Evolutionary conservation across 2,888 invertebrate species (phyloP), one percentile per base, ranked within the genome.

Genomic region (Nasonia oneida): DNA sequence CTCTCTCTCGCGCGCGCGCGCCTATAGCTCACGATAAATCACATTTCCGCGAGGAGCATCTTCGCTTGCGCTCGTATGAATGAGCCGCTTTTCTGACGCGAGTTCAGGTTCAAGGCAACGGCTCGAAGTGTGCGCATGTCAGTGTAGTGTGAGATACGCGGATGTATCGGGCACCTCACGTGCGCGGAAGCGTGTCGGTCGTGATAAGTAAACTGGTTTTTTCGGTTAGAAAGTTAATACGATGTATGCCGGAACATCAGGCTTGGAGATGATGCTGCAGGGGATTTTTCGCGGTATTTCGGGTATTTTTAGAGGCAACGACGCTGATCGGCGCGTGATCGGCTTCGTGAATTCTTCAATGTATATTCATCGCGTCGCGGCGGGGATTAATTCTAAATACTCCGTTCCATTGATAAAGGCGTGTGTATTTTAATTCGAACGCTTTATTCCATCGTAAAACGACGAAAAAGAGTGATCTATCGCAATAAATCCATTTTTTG

Each of bases 101-200:
- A 74, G 64, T 74, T 74, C 74, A 83, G 61, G 77, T 83, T 83
- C 83, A 83, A 83, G 83, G 83, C 42, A 33, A 83, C 23, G 2
- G 61, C 4, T 37, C 53, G 2, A 14, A 2, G 50, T 12, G n/a
- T 33, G 12, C 47, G 10, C 18, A 18, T 53, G 5, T 61, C n/a
- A 15, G n/a, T 12, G 12, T 2, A 15, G 57, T 53, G 37, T 33
- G 39, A 61, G 53, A 57, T 57, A n/a, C n/a, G 57, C 47, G 47
- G 47, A 47, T 47, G 47, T 47, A 47, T 12, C 2, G 47, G 2
- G 10, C 12, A 47, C 47, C 23, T 23, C 57, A 57, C 57, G 57
- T 18, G 57, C 57, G 57, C 57, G 57, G 57, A 57, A 57, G 57
- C 57, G 57, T 15, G 15, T n/a, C n/a, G 29, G 29, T n/a, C 57